phyloP scores from a whole-genome alignment of 2,797 vertebrate species.

The Semaprochilodus insignis region DNA sequence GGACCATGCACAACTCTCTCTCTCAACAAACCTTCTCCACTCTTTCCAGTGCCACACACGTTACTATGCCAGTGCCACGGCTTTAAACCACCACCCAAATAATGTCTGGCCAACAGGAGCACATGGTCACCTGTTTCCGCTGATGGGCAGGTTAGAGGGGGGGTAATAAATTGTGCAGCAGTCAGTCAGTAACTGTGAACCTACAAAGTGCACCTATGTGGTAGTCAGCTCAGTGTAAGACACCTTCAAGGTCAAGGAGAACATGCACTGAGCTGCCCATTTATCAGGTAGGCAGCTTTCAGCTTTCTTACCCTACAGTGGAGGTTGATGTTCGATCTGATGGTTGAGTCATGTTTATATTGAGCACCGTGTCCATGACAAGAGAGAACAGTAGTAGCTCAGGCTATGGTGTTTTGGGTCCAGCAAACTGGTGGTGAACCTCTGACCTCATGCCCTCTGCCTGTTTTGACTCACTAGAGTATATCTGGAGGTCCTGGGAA shows the following conservation, averaged over 20 bases:
- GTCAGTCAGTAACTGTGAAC: too few species aligned
- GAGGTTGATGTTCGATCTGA: background rate
- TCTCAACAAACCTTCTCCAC: too few species aligned
- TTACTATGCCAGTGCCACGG: too few species aligned
- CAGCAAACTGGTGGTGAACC: too few species aligned
- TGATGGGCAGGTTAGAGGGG: too few species aligned
- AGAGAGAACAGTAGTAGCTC: background rate
- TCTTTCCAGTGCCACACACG: too few species aligned
- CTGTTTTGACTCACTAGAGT: constrained; percentile 79
- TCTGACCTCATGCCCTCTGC: constrained; percentile 2
- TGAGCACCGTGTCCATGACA: background rate
- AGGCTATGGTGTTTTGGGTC: background rate
- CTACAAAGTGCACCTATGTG: background rate
- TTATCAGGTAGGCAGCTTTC: too few species aligned
- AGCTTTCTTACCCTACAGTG: too few species aligned
- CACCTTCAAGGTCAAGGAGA: background rate
- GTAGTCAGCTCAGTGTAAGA: background rate
- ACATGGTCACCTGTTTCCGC: too few species aligned
- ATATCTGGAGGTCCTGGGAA: constrained; percentile 94
- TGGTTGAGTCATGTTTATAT: background rate
- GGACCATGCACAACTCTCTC: too few species aligned
- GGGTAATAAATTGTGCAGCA: too few species aligned
- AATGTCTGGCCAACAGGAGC: background rate
- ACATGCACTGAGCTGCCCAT: too few species aligned
- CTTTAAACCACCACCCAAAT: background rate